Conservation (phyloP, 2,888 invertebrate genomes). For the Brenthis daphne region DNA sequence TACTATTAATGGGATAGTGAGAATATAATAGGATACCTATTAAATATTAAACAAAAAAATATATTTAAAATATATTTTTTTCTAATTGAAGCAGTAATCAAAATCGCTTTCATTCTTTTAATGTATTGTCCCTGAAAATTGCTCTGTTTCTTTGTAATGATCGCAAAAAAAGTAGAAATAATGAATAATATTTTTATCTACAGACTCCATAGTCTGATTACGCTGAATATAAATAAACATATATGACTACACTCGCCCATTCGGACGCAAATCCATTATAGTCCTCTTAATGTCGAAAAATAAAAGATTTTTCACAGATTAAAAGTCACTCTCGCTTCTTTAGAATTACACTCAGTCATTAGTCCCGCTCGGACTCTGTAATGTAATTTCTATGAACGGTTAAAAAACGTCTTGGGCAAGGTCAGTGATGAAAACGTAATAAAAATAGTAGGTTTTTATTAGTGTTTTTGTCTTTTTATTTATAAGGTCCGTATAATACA, state of each 20-base stretch:
- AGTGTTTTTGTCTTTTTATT: background rate
- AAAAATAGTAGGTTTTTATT: constrained; percentile 7
- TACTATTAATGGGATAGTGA: too few relatives aligned
- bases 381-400: constrained; percentile 33
- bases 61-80: too few relatives aligned
- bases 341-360: constrained; percentile 28
- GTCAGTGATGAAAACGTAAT: constrained; percentile 30
- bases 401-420: constrained; percentile 31
- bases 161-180: background rate
- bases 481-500: background rate
- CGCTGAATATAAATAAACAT: constrained; percentile 2
- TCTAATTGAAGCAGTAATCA: too few relatives aligned
- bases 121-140: too few relatives aligned
- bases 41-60: too few relatives aligned
- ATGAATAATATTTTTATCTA: constrained; percentile 6
- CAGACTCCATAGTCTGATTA: background rate
- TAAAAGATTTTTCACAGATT: constrained; percentile 21
- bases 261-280: constrained; percentile 22
- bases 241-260: background rate
- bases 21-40: too few relatives aligned
- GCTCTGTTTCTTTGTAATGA: background rate
- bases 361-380: constrained; percentile 25
- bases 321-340: constrained; percentile 32
- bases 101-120: too few relatives aligned
- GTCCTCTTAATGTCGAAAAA: constrained; percentile 15